A percentile compares a stretch with the other conserved stretches of the same genome.
Evolutionary conservation across 2,797 vertebrate species (phyloP).

Genomic region (Dromococcyx pavoninus): DNA sequence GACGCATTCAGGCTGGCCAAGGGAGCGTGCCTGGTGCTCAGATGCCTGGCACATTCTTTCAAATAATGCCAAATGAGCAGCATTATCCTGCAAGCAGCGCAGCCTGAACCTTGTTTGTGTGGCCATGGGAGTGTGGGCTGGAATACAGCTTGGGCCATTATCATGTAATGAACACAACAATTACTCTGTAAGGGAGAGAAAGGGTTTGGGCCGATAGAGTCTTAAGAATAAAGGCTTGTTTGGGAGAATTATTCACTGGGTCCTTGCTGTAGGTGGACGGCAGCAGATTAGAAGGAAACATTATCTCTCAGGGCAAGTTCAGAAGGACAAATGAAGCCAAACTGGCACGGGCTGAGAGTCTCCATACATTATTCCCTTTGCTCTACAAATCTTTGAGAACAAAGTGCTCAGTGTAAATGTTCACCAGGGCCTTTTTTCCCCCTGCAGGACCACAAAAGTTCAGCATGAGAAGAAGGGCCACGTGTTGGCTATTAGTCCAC

Average conservation of each 20-base stretch:
- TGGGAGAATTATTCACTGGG: constrained; percentile 77
- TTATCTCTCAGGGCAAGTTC: constrained; percentile 85
- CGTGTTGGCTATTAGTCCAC: constrained; percentile 87
- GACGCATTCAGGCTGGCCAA: neutral
- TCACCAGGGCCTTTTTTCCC: constrained; percentile 77
- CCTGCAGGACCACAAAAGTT: constrained; percentile 83
- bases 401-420: constrained; percentile 81
- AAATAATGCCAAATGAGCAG: constrained; percentile 39
- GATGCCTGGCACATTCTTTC: constrained; percentile 33
- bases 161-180: constrained; percentile 54
- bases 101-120: constrained; percentile 28
- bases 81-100: neutral
- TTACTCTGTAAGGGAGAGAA: constrained; percentile 48
- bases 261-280: constrained; percentile 81
- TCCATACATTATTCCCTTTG: constrained; percentile 84
- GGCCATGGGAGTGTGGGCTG: constrained; percentile 66
- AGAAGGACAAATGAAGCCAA: constrained; percentile 71
- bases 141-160: constrained; percentile 35
- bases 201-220: constrained; percentile 11
- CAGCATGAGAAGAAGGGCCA: constrained; percentile 81
- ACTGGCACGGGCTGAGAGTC: constrained; percentile 73
- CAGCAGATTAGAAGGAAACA: constrained; percentile 88
- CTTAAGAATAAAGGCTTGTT: constrained; percentile 80
- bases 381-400: constrained; percentile 80
- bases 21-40: neutral